phyloP scores from a whole-genome alignment of 2,888 invertebrate species.

The Abrostola tripartita region DNA sequence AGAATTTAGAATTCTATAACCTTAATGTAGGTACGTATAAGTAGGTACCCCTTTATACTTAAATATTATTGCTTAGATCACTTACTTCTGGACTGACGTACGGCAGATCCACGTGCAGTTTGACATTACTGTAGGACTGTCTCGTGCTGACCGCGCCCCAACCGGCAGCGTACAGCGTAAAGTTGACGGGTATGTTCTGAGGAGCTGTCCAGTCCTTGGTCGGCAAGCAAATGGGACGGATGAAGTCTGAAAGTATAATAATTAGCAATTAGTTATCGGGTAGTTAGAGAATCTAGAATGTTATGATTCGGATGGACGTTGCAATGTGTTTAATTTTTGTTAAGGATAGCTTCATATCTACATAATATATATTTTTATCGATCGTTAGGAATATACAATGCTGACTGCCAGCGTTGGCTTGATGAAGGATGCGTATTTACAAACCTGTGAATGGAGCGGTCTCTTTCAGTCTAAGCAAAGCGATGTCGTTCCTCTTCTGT shows the following conservation, averaged over 20 bases:
- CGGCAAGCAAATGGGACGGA: slow-evolving; percentile 52
- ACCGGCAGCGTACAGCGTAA: slow-evolving; percentile 56
- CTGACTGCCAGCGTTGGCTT: too few species aligned
- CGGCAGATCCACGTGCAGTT: slow-evolving; percentile 66
- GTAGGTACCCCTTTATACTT: too few species aligned
- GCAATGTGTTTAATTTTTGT: too few species aligned
- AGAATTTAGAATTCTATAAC: too few species aligned
- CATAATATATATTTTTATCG: too few species aligned
- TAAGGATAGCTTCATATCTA: too few species aligned
- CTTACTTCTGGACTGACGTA: slow-evolving; percentile 54
- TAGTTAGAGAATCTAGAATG: too few species aligned
- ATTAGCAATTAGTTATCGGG: not conserved
- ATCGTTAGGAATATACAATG: too few species aligned
- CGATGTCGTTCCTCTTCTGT: slow-evolving; percentile 77
- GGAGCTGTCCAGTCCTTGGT: slow-evolving; percentile 37
- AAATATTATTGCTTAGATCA: slow-evolving; percentile 5
- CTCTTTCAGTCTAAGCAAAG: slow-evolving; percentile 76
- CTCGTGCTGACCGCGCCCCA: slow-evolving; percentile 56
- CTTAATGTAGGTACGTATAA: too few species aligned
- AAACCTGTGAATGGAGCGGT: slow-evolving; percentile 49
- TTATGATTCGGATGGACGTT: too few species aligned
- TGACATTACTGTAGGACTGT: slow-evolving; percentile 63
- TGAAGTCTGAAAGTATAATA: slow-evolving; percentile 51
- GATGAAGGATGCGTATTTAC: slow-evolving; percentile 6
- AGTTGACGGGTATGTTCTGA: slow-evolving; percentile 19